Evolutionary conservation across 2,797 vertebrate species (phyloP).

Genomic region (Crypturellus tataupa): DNA sequence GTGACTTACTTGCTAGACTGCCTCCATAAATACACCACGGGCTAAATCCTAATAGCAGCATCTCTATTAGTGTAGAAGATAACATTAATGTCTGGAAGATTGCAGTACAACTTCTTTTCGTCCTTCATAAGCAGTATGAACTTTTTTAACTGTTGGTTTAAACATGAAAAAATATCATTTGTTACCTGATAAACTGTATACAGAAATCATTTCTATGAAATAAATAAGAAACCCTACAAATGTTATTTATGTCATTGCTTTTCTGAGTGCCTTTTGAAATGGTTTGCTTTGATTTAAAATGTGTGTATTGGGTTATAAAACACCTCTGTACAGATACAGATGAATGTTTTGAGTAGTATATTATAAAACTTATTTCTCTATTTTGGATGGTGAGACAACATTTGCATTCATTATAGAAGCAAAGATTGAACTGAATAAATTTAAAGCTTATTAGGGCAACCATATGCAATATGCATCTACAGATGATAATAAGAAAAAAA

Average conservation of each 20-base stretch:
- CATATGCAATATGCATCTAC: constrained; percentile 36
- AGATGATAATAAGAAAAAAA: constrained; percentile 46
- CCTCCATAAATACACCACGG: background rate
- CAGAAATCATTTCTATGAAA: constrained; percentile 39
- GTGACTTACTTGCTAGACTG: constrained; percentile 7
- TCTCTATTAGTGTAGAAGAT: background rate
- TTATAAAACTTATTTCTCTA: constrained; percentile 29
- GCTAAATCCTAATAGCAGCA: background rate
- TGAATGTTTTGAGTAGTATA: constrained; percentile 35
- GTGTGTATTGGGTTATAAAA: constrained; percentile 54
- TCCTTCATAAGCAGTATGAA: background rate
- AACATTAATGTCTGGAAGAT: background rate
- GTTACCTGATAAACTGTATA: constrained; percentile 1
- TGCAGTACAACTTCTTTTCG: background rate
- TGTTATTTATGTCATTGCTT: constrained; percentile 43
- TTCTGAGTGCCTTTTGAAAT: constrained; percentile 55
- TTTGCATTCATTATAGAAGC: constrained; percentile 72
- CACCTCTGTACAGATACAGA: constrained; percentile 29
- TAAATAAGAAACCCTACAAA: constrained; percentile 32
- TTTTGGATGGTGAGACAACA: constrained; percentile 48
- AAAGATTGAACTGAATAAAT: constrained; percentile 66
- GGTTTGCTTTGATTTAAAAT: constrained; percentile 56
- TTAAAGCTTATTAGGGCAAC: constrained; percentile 47
- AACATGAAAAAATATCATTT: background rate
- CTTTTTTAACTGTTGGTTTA: background rate